Conservation (phyloP, 1,140 invertebrate species). For the Bombus pyrosoma region DNA sequence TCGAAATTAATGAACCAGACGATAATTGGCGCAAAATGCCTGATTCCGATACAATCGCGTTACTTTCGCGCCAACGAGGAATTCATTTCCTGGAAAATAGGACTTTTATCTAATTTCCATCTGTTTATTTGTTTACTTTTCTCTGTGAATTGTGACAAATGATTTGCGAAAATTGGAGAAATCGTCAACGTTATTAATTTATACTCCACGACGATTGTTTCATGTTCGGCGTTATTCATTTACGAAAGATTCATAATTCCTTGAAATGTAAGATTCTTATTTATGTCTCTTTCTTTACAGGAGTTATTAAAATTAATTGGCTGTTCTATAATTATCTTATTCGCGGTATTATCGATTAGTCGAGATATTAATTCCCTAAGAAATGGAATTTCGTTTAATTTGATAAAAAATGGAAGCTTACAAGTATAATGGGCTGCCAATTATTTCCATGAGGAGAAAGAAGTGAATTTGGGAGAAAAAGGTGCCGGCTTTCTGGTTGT, state of each 20-base stretch:
- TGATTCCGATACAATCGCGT: background rate
- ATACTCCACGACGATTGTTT: background rate
- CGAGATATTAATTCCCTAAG: too few species aligned
- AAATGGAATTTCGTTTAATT: background rate
- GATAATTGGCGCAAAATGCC: conserved; percentile 11
- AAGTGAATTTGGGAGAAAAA: background rate
- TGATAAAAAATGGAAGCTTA: too few species aligned
- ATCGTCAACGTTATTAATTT: background rate
- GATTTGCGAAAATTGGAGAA: background rate
- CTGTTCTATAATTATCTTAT: background rate
- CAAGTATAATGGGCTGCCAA: too few species aligned
- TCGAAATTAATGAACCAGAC: conserved; percentile 22
- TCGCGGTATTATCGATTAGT: background rate
- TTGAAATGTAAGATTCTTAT: too few species aligned
- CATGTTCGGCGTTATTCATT: too few species aligned
- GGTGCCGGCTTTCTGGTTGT: background rate
- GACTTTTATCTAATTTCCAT: too few species aligned
- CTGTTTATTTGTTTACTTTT: background rate
- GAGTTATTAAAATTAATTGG: too few species aligned
- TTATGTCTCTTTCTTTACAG: too few species aligned
- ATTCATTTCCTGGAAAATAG: background rate
- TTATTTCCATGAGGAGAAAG: background rate
- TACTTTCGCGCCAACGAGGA: background rate
- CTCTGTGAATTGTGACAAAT: background rate
- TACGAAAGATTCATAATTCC: too few species aligned